Evolutionary conservation across 1,140 invertebrate genomes (phyloP).

Genomic region (Contarinia nasturtii): DNA sequence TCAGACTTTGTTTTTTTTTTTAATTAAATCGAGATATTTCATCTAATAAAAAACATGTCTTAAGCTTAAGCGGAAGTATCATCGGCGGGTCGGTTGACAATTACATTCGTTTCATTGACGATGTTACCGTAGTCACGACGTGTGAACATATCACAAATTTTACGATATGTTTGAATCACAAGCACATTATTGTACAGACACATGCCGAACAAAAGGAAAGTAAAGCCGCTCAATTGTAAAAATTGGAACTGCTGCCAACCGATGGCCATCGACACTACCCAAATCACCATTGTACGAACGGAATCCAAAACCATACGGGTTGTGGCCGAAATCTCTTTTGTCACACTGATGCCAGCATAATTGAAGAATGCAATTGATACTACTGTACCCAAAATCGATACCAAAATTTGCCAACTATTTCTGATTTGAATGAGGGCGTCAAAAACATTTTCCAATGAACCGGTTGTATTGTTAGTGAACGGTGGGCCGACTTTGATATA

Average conservation of each 20-base stretch:
- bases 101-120: conserved; percentile 1
- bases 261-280: conserved; percentile 55
- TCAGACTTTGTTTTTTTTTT: too few relatives aligned
- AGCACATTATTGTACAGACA: conserved; percentile 56
- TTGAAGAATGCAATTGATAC: conserved; percentile 93
- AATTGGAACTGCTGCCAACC: conserved; percentile 64
- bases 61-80: background rate
- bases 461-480: conserved; percentile 55
- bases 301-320: conserved; percentile 86
- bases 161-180: conserved; percentile 17
- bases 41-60: too few relatives aligned
- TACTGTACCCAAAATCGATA: conserved; percentile 48
- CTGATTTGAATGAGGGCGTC: conserved; percentile 70
- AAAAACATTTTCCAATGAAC: conserved; percentile 66
- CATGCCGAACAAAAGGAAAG: conserved; percentile 53
- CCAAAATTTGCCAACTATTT: conserved; percentile 23
- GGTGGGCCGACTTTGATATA: conserved; percentile 54
- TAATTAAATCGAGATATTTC: too few relatives aligned
- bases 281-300: conserved; percentile 75
- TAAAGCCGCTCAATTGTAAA: conserved; percentile 59
- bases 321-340: conserved; percentile 81
- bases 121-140: conserved; percentile 14
- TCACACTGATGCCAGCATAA: conserved; percentile 88
- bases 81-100: conserved; percentile 17
- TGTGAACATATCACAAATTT: conserved; percentile 10